phyloP scores from a whole-genome alignment of 2,888 invertebrate species.

The Coecobrya sp. region DNA sequence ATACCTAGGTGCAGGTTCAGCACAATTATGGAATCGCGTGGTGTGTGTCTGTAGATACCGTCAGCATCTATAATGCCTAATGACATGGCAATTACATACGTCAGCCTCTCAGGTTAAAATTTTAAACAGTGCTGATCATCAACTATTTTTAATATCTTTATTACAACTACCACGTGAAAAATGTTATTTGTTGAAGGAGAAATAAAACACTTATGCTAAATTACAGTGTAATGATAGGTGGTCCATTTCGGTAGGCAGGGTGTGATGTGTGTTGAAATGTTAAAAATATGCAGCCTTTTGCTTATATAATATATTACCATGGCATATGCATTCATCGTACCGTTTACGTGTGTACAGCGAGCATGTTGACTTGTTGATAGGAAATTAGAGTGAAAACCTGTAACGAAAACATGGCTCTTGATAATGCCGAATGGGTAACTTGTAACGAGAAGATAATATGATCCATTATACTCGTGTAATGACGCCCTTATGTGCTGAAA shows the following conservation, averaged over 20 bases:
- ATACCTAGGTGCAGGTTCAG: neutral
- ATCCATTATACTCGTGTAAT: conserved; percentile 50
- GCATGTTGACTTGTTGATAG: conserved; percentile 42
- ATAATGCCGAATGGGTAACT: conserved; percentile 28
- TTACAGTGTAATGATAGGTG: conserved; percentile 29
- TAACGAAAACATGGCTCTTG: conserved; percentile 34
- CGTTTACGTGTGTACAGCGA: neutral
- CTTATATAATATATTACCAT: neutral
- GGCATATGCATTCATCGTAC: neutral
- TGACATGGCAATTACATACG: neutral
- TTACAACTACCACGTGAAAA: neutral
- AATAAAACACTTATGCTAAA: conserved; percentile 30
- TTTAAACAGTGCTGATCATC: conserved; percentile 26
- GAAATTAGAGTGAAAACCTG: conserved; percentile 47
- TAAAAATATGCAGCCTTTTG: conserved; percentile 8
- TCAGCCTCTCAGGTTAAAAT: conserved; percentile 11
- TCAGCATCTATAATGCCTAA: conserved; percentile 5
- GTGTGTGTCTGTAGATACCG: neutral
- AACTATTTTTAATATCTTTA: conserved; percentile 43
- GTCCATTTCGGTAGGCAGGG: neutral
- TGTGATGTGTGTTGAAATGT: neutral
- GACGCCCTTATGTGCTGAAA: conserved; percentile 52
- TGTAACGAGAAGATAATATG: conserved; percentile 55
- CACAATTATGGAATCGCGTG: neutral
- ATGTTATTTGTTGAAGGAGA: conserved; percentile 6